Evolutionary conservation across 2,797 vertebrate species (phyloP), one percentile per base, ranked within the genome.

Genomic region (Micrastur ruficollis): DNA sequence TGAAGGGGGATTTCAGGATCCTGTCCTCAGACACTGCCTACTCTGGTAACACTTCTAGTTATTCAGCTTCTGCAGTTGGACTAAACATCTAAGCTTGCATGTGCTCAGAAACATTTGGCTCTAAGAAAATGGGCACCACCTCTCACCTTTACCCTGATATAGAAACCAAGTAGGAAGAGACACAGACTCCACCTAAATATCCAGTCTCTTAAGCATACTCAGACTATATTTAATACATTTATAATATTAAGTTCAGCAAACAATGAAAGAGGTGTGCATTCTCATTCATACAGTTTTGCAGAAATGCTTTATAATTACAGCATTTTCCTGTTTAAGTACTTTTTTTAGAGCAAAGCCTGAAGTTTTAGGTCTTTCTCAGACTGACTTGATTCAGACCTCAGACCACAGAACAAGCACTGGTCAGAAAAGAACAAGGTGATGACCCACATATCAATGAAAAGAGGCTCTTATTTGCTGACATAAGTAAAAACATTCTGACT

Each of bases 131-230:
- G 1, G 49, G 81, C 52, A 87, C 16, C 78, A 89, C 90, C 83
- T 96, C 95, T 89, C 83, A 96, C 90, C 78, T 94, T 81, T 26
- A 56, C 55, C 87, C 74, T 9, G 9, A 89, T 89, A 92, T 96
- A 94, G 95, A 94, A 96, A 87, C 44, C 2, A 55, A 62, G 89
- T 94, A 73, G 95, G 95, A 96, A 52, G 90, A 94, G 56, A 49
- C 46, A 81, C 10, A 84, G 34, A 63, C 49, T 90, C 61, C 65
- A 66, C 55, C 42, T 55, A 87, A 53, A 66, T 84, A 78, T 81
- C 26, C 42, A 70, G 3, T 75, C 58, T 68, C 56, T 96, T 62
- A 72, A 56, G 25, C 74, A 59, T 55, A 73, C 14, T 70, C 52
- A 76, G 27, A 14, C 86, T 95, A 49, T 93, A 84, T 93, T 86